Evolutionary conservation across 1,140 invertebrate genomes (phyloP).

Genomic region (Aricia agestis): DNA sequence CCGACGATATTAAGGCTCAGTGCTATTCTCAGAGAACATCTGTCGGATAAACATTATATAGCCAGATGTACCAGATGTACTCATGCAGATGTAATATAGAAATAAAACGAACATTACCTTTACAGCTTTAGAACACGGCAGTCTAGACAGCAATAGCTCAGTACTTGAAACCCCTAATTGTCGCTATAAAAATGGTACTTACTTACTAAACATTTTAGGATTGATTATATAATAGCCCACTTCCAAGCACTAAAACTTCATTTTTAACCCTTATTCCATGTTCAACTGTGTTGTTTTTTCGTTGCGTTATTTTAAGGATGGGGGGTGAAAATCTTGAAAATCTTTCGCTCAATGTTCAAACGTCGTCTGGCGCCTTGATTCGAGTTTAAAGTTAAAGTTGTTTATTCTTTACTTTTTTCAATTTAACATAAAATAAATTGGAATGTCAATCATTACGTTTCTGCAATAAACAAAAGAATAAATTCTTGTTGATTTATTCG

Average conservation of each 20-base stretch:
- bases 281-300: no score
- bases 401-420: neutral
- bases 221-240: no score
- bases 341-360: no score
- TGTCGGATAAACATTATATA: slow-evolving; percentile 20
- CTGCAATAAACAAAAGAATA: neutral
- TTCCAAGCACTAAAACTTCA: no score
- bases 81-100: neutral
- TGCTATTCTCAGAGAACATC: slow-evolving; percentile 22
- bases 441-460: neutral
- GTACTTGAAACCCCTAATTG: no score
- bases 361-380: neutral
- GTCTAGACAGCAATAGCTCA: no score
- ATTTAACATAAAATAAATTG: neutral
- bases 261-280: no score
- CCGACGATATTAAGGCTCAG: slow-evolving; percentile 16
- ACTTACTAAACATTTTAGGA: no score
- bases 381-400: neutral
- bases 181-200: no score
- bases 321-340: no score
- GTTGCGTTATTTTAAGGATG: no score
- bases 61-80: neutral
- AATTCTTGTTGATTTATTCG: neutral
- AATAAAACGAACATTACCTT: neutral
- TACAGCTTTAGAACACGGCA: no score